Evolutionary conservation across 1,140 invertebrate genomes (phyloP), one percentile per base, ranked within the genome.

Genomic region (Euwallacea fornicatus): DNA sequence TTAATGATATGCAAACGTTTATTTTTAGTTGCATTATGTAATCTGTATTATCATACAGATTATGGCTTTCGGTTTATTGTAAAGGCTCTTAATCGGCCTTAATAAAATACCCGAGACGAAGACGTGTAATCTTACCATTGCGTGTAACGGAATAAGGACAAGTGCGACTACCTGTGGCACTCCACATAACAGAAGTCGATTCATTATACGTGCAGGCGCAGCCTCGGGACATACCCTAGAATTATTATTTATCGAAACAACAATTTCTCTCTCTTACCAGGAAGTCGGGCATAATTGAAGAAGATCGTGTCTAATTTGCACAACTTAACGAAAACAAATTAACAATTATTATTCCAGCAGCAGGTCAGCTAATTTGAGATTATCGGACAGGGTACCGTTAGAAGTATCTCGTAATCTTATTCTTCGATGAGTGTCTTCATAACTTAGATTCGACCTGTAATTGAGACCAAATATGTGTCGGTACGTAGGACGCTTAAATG

Each of bases 1-100:
- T 64, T 74, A 73, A 74, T 73, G 54, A 60, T 74, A 74, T 75
- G 73, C 75, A 75, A 76, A 73, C 66, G 68, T 75, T 60, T 71
- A 61, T 66, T 75, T 75, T 73, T 73, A 65, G 64, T 73, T 63
- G 65, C 69, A 62, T 72, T 76, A 73, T 70, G 69, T 73, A 70
- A 75, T 72, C 71, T 71, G 59, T 70, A 75, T 75, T 75, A 75
- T 67, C 74, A 72, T 72, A 73, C 73, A 71, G 66, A 74, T 74
- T 72, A 65, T 65, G 13, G 58, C 44, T 61, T 61, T 55, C 60
- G 68, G 68, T 8, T 70, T 66, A 66, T 66, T 71, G 56, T 66
- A 71, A 59, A 50, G 58, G 16, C 21, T 60, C 46, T 61, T 58
- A 66, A 66, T 47, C 61, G 61, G 62, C 33, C 62, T 71, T 71